A percentile compares a stretch with the other conserved stretches of the same genome.
Conservation (phyloP, 2,888 invertebrate species). For the Eubasilissa splendida region DNA sequence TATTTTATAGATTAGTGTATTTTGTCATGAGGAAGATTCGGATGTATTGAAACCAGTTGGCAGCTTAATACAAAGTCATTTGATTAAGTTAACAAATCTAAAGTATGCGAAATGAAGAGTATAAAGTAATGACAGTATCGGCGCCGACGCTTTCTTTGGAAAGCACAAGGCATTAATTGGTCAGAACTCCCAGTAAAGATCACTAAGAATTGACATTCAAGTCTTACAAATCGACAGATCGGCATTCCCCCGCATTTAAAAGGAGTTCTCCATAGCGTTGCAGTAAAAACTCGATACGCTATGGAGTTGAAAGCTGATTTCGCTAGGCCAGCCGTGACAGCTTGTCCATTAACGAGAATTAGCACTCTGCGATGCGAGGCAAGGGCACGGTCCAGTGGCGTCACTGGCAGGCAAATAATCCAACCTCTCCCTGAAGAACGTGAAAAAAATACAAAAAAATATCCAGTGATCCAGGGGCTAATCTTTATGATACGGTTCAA, state of each 20-base stretch:
- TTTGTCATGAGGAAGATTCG: too few species aligned
- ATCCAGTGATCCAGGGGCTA: too few species aligned
- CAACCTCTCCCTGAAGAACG: too few species aligned
- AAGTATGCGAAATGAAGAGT: conserved; percentile 6
- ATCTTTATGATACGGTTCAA: too few species aligned
- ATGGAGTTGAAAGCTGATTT: conserved; percentile 29
- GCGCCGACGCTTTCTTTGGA: conserved; percentile 21
- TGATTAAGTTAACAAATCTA: too few species aligned
- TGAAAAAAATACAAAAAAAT: too few species aligned
- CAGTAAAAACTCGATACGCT: conserved; percentile 24
- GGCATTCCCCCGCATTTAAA: conserved; percentile 28
- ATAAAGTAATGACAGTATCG: background rate
- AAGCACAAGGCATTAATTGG: conserved; percentile 3
- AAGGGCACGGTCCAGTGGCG: too few species aligned
- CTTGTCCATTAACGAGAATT: conserved; percentile 19
- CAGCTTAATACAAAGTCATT: too few species aligned
- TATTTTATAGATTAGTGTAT: too few species aligned
- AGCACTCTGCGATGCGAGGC: too few species aligned
- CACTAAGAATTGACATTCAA: conserved; percentile 12
- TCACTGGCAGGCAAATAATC: too few species aligned
- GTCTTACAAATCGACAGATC: conserved; percentile 13
- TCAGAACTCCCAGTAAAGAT: conserved; percentile 27
- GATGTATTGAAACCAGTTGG: too few species aligned
- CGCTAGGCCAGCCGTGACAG: conserved; percentile 17
- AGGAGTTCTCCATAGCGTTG: conserved; percentile 24